Evolutionary conservation across 2,888 invertebrate genomes (phyloP).

Genomic region (Leptopilina myrica): DNA sequence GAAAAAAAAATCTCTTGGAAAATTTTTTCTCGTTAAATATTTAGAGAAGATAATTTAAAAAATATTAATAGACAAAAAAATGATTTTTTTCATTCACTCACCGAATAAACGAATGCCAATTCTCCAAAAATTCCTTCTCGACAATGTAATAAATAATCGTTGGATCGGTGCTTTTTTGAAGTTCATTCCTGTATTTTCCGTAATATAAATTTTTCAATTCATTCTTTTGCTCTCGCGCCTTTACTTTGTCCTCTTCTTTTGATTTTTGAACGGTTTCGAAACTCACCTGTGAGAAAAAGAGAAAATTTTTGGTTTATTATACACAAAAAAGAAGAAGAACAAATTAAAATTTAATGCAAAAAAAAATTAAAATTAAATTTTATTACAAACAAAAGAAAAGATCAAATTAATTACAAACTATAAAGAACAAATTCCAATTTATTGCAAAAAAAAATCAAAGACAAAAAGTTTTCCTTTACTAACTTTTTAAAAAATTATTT

Average conservation of each 20-base stretch:
- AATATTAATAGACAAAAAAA: slow-evolving; percentile 7
- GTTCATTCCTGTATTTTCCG: slow-evolving; percentile 67
- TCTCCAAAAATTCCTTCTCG: slow-evolving; percentile 70
- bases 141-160: slow-evolving; percentile 64
- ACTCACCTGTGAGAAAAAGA: slow-evolving; percentile 61
- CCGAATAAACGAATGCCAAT: slow-evolving; percentile 73
- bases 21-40: too few species aligned
- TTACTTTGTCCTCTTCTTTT: slow-evolving; percentile 71
- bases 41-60: too few species aligned
- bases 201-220: slow-evolving; percentile 68
- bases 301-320: neutral
- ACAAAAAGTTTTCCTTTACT: too few species aligned
- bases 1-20: too few species aligned
- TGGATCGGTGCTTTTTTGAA: slow-evolving; percentile 61
- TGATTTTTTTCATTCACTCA: slow-evolving; percentile 58
- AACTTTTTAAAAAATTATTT: too few species aligned
- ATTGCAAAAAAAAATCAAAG: too few species aligned
- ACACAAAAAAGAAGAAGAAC: neutral
- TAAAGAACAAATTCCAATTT: too few species aligned
- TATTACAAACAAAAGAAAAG: too few species aligned
- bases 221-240: slow-evolving; percentile 71
- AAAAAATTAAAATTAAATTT: neutral
- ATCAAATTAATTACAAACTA: too few species aligned
- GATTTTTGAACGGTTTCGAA: slow-evolving; percentile 68
- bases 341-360: neutral